Base-by-base conservation (phyloP, 1,140 invertebrate genomes). In the Drosophila lacertosa region DNA sequence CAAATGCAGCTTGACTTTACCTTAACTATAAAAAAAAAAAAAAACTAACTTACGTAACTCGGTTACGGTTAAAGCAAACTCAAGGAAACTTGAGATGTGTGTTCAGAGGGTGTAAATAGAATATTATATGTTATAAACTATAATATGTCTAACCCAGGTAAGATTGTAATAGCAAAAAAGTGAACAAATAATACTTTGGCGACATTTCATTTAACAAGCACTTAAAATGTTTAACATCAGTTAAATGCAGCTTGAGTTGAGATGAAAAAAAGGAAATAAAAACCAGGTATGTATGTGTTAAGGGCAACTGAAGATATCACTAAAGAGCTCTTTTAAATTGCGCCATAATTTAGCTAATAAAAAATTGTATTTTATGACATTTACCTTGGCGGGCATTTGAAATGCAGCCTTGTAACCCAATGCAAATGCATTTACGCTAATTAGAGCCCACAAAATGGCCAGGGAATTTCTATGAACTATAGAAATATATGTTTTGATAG, bases 401-500 rank as follows among this genome's bases (percentile, higher is more conserved):
- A 74, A 39, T 45, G 18, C n/a, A 60, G 10, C 54, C 54, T 54
- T 60, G 20, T 26, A 13, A 18, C 47, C n/a, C 40, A 50, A 64
- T 39, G 29, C 50, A 13, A 44, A 55, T 45, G 22, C 45, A 59
- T 51, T 68, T 39, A 44, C 48, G 57, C 51, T 55, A 72, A 76
- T 72, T 76, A 67, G 60, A 42, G 35, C 7, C 63, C 59, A 58
- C 64, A 79, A 58, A 62, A 29, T 32, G 13, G 26, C n/a, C 24
- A 7, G 24, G 48, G 39, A 35, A 54, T 64, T 47, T 44, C 37
- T 22, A 42, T 40, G 33, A 37, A n/a, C 44, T 22, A 78, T 77
- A 18, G 48, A 55, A 80, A 48, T 55, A 29, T 24, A 24, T 86
- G 73, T 86, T 84, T 69, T 76, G 72, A 83, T 75, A 64, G 45